Conservation (phyloP, 2,797 vertebrate genomes). For the Alouatta caraya region DNA sequence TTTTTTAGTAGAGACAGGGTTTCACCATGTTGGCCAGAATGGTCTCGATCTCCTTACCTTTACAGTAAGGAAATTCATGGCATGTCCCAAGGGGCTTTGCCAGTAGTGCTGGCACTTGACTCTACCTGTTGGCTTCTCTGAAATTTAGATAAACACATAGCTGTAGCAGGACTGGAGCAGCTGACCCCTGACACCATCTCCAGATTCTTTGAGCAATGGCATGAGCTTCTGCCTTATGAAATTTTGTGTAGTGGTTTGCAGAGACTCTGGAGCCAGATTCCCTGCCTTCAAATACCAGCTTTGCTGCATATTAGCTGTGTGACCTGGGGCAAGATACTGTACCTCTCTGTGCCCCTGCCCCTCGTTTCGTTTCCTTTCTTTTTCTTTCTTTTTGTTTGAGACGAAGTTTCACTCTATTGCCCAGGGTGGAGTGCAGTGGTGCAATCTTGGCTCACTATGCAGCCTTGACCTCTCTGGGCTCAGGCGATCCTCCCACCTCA, state of each 20-base stretch:
- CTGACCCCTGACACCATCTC: not conserved
- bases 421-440: not conserved
- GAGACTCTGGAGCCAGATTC: not conserved
- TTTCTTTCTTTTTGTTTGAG: too few species aligned
- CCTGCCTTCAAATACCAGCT: not conserved
- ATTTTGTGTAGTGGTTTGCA: not conserved
- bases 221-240: not conserved
- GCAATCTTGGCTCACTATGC: not conserved
- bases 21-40: too few species aligned
- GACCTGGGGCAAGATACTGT: not conserved
- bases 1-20: too few species aligned
- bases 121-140: not conserved
- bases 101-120: not conserved
- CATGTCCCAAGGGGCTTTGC: not conserved
- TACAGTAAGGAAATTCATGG: not conserved
- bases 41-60: not conserved
- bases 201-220: not conserved
- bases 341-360: not conserved
- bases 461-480: not conserved
- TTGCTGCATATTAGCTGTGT: not conserved
- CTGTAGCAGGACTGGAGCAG: too few species aligned
- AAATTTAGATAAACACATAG: not conserved
- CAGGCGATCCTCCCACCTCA: not conserved
- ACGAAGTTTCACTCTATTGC: too few species aligned
- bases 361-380: not conserved